phyloP scores from a whole-genome alignment of 2,797 vertebrate species.

The Anisognathus igniventris region DNA sequence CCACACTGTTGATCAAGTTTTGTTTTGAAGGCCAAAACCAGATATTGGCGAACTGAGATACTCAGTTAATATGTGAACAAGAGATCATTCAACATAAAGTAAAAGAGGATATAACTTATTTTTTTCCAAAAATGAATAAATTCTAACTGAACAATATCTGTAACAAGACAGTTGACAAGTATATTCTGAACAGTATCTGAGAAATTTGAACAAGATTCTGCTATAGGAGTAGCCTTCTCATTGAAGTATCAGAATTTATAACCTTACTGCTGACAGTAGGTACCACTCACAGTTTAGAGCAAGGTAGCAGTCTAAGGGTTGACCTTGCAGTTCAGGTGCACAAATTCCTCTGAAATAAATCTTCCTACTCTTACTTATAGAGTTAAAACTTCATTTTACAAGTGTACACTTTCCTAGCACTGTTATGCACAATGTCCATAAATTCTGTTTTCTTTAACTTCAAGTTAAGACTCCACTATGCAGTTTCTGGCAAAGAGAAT shows the following conservation, averaged over 20 bases:
- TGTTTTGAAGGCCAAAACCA: background rate
- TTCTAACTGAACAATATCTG: background rate
- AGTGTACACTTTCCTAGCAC: background rate
- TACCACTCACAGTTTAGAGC: background rate
- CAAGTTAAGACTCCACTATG: background rate
- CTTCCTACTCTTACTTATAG: background rate
- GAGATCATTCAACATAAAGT: background rate
- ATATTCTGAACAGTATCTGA: background rate
- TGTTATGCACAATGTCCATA: background rate
- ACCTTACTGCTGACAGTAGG: background rate
- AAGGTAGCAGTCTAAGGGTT: background rate
- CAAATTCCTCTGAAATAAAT: background rate
- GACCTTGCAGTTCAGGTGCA: background rate
- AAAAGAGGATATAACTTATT: background rate
- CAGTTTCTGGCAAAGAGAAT: background rate
- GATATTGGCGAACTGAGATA: background rate
- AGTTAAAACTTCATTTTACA: background rate
- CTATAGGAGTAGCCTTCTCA: background rate
- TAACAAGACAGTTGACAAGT: background rate
- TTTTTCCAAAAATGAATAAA: background rate
- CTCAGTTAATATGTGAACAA: background rate
- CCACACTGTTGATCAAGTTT: background rate
- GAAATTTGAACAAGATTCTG: background rate
- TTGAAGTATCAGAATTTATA: background rate
- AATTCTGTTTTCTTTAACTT: background rate